Evolutionary conservation across 2,113 vertebrate species (phyloP), one percentile per base, ranked within the genome.

Genomic region (Solea solea): DNA sequence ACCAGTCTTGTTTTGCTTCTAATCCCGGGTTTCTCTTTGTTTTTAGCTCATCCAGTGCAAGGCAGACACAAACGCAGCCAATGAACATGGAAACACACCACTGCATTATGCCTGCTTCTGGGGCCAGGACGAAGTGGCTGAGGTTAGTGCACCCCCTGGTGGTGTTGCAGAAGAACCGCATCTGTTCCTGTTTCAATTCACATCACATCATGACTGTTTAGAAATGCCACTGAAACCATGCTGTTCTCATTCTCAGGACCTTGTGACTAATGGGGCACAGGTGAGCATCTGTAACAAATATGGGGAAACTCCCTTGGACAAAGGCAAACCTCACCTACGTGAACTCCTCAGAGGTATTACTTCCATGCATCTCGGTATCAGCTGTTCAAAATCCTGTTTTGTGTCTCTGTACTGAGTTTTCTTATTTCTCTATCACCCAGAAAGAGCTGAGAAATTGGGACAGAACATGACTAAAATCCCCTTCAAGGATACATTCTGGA

Each of bases 71-170:
- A 98, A 98, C 4, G 94, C 97, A 0, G 94, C 95, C 64, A 99
- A 99, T 0, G 98, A 99, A 69, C 98, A 99, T 0, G 97, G 98
- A 13, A 99, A 99, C 90, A 94, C 96, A 0, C 95, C 98, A 0
- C 95, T 99, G 81, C 98, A 99, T 90, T 99, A 99, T 0, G 97
- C 97, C 83, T 99, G 98, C 86, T 99, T 99, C 92, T 99, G 97
- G 98, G 97, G 95, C 15, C 96, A 99, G 0, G 95, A 98, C 72
- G 90, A 93, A 50, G 96, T 99, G 67, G 95, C 97, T 1, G 97
- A 99, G 96, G 97, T 99, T 76, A 93, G 89, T 84, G 69, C 60
- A 6, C 89, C 89, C 74, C 73, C 88, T 88, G 67, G 63, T 91
- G 91, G 85, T 25, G 5, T 1, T 56, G 10, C 7, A 13, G 11